phyloP scores from a whole-genome alignment of 2,113 vertebrate genomes.

The Sapajus apella region DNA sequence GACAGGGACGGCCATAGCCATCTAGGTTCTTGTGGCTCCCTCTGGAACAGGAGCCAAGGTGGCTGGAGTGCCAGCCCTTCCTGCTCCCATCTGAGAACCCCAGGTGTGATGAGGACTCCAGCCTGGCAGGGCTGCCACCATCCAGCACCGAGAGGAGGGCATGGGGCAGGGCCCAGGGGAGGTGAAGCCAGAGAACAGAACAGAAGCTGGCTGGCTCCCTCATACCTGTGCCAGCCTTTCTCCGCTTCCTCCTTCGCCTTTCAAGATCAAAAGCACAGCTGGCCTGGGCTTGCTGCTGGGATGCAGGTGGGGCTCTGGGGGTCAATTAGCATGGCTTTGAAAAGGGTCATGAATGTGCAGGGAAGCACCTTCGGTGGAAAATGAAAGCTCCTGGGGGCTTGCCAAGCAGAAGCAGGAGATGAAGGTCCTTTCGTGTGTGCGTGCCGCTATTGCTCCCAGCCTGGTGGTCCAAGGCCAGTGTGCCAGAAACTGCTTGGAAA shows the following conservation, averaged over 20 bases:
- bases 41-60: background rate
- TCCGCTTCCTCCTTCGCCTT: background rate
- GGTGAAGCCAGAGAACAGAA: background rate
- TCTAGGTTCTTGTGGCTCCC: background rate
- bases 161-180: background rate
- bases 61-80: background rate
- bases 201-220: background rate
- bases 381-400: background rate
- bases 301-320: background rate
- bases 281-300: too few species aligned
- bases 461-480: too few species aligned
- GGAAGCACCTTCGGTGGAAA: background rate
- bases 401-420: background rate
- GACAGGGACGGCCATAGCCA: fast-evolving
- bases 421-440: background rate
- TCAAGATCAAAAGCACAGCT: background rate
- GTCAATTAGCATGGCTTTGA: background rate
- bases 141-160: background rate
- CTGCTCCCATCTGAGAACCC: background rate
- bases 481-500: background rate
- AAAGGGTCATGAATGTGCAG: background rate
- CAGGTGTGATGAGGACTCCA: background rate
- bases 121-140: background rate
- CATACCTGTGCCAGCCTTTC: background rate
- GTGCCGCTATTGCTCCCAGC: fast-evolving